Evolutionary conservation across 2,888 invertebrate species (phyloP).

Genomic region (Autographa pulchrina): DNA sequence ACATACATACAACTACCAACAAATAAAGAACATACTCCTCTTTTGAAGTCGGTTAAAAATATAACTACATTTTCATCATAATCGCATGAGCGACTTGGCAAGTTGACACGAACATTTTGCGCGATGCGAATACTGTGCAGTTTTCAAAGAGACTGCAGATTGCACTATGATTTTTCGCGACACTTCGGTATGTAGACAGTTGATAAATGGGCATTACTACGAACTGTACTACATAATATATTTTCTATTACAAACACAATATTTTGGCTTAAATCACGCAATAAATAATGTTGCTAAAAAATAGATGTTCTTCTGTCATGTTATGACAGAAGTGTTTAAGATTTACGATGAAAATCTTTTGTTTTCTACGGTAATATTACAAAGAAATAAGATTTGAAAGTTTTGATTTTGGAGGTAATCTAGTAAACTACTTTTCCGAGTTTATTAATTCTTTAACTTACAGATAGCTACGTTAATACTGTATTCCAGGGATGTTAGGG

Average conservation of each 20-base stretch:
- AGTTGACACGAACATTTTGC: not conserved
- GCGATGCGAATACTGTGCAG: not conserved
- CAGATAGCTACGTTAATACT: too few species aligned
- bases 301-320: too few species aligned
- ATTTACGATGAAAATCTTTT: too few species aligned
- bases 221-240: not conserved
- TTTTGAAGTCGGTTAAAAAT: slow-evolving; percentile 1
- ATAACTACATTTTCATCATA: not conserved
- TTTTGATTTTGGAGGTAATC: too few species aligned
- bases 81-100: not conserved
- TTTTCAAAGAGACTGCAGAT: slow-evolving; percentile 16
- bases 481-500: too few species aligned
- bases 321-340: too few species aligned
- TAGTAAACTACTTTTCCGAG: too few species aligned
- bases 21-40: not conserved
- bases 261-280: not conserved
- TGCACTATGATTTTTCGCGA: slow-evolving; percentile 1
- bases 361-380: too few species aligned
- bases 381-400: too few species aligned
- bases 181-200: not conserved
- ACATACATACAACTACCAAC: too few species aligned
- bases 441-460: too few species aligned
- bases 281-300: too few species aligned
- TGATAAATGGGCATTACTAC: not conserved
- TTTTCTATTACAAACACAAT: not conserved